These are phyloP conservation scores for Isaurus tuberculatus DNA, from an alignment of 92 coral and sea anemone genomes.

Conservation along the genomic window DNA sequence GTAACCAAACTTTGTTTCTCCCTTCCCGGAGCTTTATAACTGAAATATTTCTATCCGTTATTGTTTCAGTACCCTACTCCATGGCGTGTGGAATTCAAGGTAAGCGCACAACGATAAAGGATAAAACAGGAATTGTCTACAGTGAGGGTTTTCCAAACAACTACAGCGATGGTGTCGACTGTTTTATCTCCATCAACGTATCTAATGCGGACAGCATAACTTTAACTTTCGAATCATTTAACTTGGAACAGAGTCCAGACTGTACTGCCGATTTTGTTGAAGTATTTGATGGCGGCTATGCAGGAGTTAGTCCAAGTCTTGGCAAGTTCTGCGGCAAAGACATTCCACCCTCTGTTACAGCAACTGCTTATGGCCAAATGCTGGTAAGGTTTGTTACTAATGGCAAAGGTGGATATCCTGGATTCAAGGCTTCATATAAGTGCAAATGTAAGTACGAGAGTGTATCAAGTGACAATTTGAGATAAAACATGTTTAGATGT, in stretches of 20 bases:
- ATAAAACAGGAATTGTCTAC: slow-evolving; percentile 9
- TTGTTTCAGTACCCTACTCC: slow-evolving; percentile 17
- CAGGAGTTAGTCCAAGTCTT: slow-evolving; percentile 28
- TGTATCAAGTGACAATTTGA: too few relatives aligned
- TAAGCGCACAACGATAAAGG: neutral
- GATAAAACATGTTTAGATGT: too few relatives aligned
- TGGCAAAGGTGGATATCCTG: slow-evolving; percentile 30
- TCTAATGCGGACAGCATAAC: slow-evolving; percentile 4
- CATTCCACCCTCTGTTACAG: slow-evolving; percentile 16
- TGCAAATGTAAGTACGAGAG: slow-evolving; percentile 33
- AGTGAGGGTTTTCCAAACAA: slow-evolving; percentile 38
- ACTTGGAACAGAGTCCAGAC: slow-evolving; percentile 16
- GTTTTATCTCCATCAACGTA: neutral
- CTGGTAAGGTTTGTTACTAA: slow-evolving; percentile 23
- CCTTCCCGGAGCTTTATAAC: too few relatives aligned
- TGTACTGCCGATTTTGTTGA: slow-evolving; percentile 36
- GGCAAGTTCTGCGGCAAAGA: slow-evolving; percentile 36
- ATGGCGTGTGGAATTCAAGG: slow-evolving; percentile 9
- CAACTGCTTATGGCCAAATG: slow-evolving; percentile 29
- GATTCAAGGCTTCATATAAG: slow-evolving; percentile 42
- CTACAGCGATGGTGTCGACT: slow-evolving; percentile 29
- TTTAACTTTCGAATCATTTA: slow-evolving; percentile 21
- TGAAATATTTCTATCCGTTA: too few relatives aligned
- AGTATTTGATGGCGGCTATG: slow-evolving; percentile 27
- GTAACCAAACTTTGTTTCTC: too few relatives aligned